These are phyloP conservation scores for Cheilosia pagana DNA, from an alignment of 2,888 invertebrate species.

Conservation along the genomic window DNA sequence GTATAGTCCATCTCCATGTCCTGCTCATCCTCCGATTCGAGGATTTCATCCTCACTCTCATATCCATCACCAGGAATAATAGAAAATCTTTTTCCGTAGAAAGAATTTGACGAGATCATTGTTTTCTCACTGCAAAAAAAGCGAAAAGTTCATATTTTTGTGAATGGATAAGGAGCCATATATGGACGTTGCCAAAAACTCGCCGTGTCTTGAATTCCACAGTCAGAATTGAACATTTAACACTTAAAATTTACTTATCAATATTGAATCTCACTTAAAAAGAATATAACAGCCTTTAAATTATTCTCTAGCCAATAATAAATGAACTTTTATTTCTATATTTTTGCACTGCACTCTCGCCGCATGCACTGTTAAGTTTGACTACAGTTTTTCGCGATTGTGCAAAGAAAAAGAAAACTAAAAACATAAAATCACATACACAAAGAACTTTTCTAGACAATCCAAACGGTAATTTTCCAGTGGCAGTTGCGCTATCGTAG, in stretches of 20 bases:
- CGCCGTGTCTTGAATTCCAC: constrained; percentile 28
- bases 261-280: constrained; percentile 34
- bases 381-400: too few species aligned
- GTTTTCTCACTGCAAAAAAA: constrained; percentile 24
- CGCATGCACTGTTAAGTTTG: too few species aligned
- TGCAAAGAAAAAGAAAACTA: too few species aligned
- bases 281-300: constrained; percentile 14
- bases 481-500: constrained; percentile 4
- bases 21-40: constrained; percentile 2
- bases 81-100: constrained; percentile 17
- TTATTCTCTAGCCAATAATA: background rate
- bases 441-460: background rate
- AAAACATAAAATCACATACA: too few species aligned
- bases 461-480: background rate
- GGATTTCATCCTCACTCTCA: too few species aligned
- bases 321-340: too few species aligned
- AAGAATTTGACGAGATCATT: constrained; percentile 40
- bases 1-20: constrained; percentile 14
- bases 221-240: constrained; percentile 31
- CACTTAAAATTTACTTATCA: constrained; percentile 31
- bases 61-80: too few species aligned
- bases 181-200: constrained; percentile 21
- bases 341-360: too few species aligned
- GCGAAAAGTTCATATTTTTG: too few species aligned
- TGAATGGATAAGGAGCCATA: constrained; percentile 6